Evolutionary conservation across 2,797 vertebrate genomes (phyloP), one percentile per base, ranked within the genome.

Genomic region (Amniataba percoides): DNA sequence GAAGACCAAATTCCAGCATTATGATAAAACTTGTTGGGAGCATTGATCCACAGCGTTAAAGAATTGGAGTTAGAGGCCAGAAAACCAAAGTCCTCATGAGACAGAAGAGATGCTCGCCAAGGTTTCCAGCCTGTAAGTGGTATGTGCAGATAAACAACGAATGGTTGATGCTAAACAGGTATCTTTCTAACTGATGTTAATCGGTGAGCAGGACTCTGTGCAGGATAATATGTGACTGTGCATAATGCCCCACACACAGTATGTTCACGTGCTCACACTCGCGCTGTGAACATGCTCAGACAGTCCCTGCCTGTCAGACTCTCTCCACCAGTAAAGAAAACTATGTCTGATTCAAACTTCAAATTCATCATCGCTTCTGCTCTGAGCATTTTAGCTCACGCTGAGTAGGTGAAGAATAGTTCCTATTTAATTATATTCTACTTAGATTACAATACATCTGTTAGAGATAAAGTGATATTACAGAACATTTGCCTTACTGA

Each of bases 261-360:
- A 34, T 23, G 15, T 34, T 18, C 65, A 70, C 43, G 16, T 11
- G 12, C 49, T 27, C 25, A n/a, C n/a, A n/a, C n/a, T n/a, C n/a
- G n/a, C n/a, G 67, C 66, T 36, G 45, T 21, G 63, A 77, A 77
- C 82, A 61, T 79, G 82, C 72, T 64, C 61, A 84, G 71, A 49
- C 85, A 72, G 27, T 36, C 51, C 1, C 58, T 42, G 52, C 48
- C 23, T 72, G 67, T 73, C 25, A 57, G 21, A 36, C 23, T 48
- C 23, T 18, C 56, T 67, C 16, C 51, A 39, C 63, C 7, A 16
- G 64, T 18, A 69, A 31, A 71, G 23, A 56, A 74, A 76, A 71
- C 18, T 1, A 58, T 19, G 42, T 67, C 62, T 59, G 3, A 80
- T 63, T 77, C 34, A 62, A 71, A 66, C 59, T 21, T 55, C 19